A percentile compares a stretch with the other conserved stretches of the same genome.
Evolutionary conservation across 2,797 vertebrate species (phyloP).

Genomic region (Salarias fasciatus): DNA sequence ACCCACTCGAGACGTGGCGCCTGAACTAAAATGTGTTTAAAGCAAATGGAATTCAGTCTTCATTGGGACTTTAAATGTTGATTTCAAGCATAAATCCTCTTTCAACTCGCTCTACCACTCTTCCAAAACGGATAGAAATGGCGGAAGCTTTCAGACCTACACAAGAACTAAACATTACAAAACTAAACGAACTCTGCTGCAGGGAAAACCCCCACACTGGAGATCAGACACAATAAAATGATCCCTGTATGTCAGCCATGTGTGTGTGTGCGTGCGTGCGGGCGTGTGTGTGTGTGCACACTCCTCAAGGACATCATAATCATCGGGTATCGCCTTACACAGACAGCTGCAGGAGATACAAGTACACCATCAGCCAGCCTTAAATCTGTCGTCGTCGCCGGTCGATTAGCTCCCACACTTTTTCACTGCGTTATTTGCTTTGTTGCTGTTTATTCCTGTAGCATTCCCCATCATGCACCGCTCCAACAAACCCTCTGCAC

Average conservation of each 20-base stretch:
- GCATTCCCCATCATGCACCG: conserved; percentile 10
- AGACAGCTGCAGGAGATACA: conserved; percentile 69
- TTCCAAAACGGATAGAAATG: background rate
- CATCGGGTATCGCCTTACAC: conserved; percentile 70
- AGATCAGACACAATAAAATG: conserved; percentile 59
- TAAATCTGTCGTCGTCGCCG: conserved; percentile 27
- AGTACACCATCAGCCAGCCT: conserved; percentile 21
- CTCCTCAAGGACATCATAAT: conserved; percentile 71
- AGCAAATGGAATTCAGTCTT: no score
- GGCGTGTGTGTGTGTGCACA: background rate
- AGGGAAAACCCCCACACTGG: conserved; percentile 23
- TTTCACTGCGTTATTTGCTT: background rate
- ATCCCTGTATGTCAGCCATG: conserved; percentile 30
- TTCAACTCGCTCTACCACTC: background rate
- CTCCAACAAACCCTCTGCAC: background rate
- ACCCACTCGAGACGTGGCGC: no score
- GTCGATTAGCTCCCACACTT: conserved; percentile 8
- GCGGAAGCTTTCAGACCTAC: no score
- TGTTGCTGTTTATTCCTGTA: no score
- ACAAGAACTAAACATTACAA: no score
- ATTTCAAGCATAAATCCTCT: no score
- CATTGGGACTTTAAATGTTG: no score
- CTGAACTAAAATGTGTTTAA: no score
- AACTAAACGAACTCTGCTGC: no score
- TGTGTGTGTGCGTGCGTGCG: background rate